Base-by-base conservation (phyloP, 1,140 invertebrate genomes). In the Parapsyche elsis region DNA sequence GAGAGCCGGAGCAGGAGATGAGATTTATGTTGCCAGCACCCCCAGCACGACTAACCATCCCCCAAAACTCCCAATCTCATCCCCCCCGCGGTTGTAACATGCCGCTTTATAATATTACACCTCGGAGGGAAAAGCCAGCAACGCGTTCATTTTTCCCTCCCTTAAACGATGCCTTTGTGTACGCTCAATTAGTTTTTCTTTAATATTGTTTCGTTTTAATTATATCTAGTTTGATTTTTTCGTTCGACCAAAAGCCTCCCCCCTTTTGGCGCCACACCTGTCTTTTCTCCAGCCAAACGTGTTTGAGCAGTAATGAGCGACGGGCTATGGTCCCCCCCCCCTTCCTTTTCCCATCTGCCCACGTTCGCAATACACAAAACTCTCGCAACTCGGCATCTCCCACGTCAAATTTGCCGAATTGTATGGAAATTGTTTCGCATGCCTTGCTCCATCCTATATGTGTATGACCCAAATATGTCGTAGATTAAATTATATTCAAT, bases 21-120 rank as follows among this genome's bases (percentile, higher is more conserved):
- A 74, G 71, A 74, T 74, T 74, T 74, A 74, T 74, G 71, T 49
- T 74, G 14, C 49, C 12, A 53, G n/a, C 57, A 19, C 9, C 57
- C 9, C 57, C 57, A 5, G 2, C 53, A 9, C 14, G 7, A 14
- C 45, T 5, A 46, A 14, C 12, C 12, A 2, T 12, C 16, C 57
- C 14, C 57, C 57, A 7, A 5, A n/a, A 61, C 57, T 16, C 57
- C 10, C 57, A 2, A 10, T 53, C 38, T 21, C 70, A n/a, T 24
- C 5, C 70, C 70, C 30, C 70, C 70, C 26, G 38, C 12, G 23
- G 24, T 71, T 44, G 1, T 44, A 16, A 30, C 71, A 14, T 19
- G 19, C 38, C 24, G 44, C 30, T 74, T 21, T 19, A 21, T 38
- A 74, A 74, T 49, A 21, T 74, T 49, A 74, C 71, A 74, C n/a